Percentiles rank a stretch among this genome's conserved stretches.
Conservation (phyloP, 2,113 vertebrate species). For the Zootoca vivipara region DNA sequence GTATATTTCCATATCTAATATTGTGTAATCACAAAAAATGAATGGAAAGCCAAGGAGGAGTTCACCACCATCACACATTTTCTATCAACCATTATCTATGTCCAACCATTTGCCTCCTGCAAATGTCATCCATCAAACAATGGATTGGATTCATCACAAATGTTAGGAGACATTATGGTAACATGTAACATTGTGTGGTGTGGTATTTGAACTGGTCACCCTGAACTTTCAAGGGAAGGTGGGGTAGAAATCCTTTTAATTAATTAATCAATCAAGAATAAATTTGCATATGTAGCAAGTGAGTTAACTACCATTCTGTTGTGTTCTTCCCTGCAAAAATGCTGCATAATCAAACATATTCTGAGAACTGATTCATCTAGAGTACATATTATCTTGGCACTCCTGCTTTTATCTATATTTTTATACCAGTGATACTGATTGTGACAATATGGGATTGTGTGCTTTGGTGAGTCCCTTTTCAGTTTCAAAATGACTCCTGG, state of each 20-base stretch:
- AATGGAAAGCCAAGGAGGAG: neutral
- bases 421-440: too few species aligned
- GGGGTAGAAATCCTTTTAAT: neutral
- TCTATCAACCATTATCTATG: neutral
- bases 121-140: neutral
- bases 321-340: too few species aligned
- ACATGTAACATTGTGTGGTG: neutral
- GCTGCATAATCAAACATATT: too few species aligned
- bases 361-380: too few species aligned
- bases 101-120: neutral
- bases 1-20: too few species aligned
- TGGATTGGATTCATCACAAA: neutral
- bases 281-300: neutral
- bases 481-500: too few species aligned
- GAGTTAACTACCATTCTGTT: neutral
- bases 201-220: neutral
- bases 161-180: neutral
- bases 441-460: too few species aligned
- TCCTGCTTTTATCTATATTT: too few species aligned
- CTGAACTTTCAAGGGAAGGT: neutral
- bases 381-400: too few species aligned
- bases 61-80: neutral
- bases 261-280: neutral
- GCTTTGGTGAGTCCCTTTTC: too few species aligned
- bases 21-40: too few species aligned